These are phyloP conservation scores for Byasa hedistus DNA, from an alignment of 2,888 invertebrate species.

Conservation along the genomic window DNA sequence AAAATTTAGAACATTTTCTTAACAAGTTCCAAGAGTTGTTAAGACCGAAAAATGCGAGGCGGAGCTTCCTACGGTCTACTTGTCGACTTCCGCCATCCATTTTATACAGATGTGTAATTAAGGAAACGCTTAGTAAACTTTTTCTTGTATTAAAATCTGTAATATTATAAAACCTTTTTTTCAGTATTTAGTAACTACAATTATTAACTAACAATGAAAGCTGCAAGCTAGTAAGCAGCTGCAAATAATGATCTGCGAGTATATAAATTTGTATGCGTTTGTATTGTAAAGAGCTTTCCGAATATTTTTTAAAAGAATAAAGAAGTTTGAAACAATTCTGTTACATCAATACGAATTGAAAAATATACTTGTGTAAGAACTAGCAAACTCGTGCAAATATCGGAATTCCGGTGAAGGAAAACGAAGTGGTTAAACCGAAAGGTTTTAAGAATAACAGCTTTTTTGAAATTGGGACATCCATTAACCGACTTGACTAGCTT, in stretches of 20 bases:
- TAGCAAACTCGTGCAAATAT: too few relatives aligned
- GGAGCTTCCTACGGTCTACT: slow-evolving; percentile 8
- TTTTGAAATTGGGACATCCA: too few relatives aligned
- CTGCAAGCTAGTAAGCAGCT: not conserved
- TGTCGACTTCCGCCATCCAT: slow-evolving; percentile 13
- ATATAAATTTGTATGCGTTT: not conserved
- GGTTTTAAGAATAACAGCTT: too few relatives aligned
- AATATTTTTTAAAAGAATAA: too few relatives aligned
- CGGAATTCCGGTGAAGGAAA: too few relatives aligned
- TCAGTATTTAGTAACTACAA: too few relatives aligned
- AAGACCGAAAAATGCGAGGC: slow-evolving; percentile 20
- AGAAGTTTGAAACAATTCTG: too few relatives aligned
- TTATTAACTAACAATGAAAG: too few relatives aligned
- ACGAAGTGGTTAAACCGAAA: too few relatives aligned
- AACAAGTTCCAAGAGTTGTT: slow-evolving; percentile 18
- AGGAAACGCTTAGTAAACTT: slow-evolving; percentile 9
- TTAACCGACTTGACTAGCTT: too few relatives aligned
- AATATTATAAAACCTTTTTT: not conserved
- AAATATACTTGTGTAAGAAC: too few relatives aligned
- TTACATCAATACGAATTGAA: too few relatives aligned
- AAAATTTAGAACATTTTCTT: slow-evolving; percentile 11
- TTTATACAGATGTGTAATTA: slow-evolving; percentile 26
- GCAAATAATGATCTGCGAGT: not conserved
- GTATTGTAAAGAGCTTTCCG: not conserved
- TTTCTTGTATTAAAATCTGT: not conserved